phyloP scores from a whole-genome alignment of 2,797 vertebrate genomes.

The Siniperca obscura region DNA sequence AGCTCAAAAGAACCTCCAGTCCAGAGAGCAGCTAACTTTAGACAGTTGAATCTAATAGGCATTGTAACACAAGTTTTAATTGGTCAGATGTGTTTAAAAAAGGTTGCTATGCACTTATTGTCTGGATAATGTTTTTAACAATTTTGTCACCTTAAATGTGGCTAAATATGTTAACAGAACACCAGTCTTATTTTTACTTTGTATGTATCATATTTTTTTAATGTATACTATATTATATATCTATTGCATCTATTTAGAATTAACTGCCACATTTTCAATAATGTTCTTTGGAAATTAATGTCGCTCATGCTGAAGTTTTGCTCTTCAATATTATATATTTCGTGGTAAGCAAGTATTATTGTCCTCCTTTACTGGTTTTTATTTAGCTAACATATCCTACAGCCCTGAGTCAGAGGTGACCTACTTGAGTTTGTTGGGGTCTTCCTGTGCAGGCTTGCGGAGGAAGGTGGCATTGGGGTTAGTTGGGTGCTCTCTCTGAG shows the following conservation, averaged over 20 bases:
- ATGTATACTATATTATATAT: not conserved
- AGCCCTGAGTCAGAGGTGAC: conserved; percentile 52
- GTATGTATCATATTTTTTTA: not conserved
- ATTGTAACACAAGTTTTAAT: not conserved
- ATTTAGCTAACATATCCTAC: not conserved
- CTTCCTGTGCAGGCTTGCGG: conserved; percentile 92
- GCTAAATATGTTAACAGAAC: not conserved
- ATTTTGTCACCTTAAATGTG: not conserved
- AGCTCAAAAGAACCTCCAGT: not conserved
- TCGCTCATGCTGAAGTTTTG: not conserved
- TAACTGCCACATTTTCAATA: not conserved
- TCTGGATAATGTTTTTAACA: not conserved
- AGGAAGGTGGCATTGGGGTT: conserved; percentile 88
- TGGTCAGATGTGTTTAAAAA: not conserved
- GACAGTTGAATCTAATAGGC: not conserved
- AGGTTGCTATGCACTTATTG: not conserved
- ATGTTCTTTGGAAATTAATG: not conserved
- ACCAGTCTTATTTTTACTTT: too few species aligned
- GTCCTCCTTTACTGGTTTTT: not conserved
- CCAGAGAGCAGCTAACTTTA: not conserved
- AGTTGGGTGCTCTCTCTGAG: conserved; percentile 85
- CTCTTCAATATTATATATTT: not conserved
- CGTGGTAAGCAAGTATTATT: not conserved
- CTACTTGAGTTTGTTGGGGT: conserved; percentile 97
- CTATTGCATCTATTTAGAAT: not conserved